These are phyloP conservation scores for Rhombomys opimus DNA, from an alignment of 2,113 vertebrate genomes.

Conservation along the genomic window DNA sequence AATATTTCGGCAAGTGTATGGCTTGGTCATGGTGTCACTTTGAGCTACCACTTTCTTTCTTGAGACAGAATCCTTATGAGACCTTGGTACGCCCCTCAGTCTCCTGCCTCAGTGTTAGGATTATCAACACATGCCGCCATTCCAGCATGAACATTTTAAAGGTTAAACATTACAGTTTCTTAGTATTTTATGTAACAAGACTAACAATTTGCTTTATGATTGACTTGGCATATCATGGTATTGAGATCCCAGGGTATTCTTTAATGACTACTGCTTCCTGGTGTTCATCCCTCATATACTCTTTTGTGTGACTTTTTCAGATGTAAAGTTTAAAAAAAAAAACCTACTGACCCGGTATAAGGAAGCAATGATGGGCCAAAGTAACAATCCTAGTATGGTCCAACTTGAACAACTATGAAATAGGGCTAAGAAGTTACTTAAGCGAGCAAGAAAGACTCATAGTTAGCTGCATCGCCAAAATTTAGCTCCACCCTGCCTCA, in stretches of 20 bases:
- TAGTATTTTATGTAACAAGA: not conserved
- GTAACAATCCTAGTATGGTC: not conserved
- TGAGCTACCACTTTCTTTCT: not conserved
- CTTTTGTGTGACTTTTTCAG: not conserved
- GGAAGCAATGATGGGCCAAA: not conserved
- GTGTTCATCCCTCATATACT: not conserved
- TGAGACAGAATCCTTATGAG: not conserved
- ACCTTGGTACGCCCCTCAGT: not conserved
- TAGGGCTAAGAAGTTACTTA: not conserved
- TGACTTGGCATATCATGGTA: not conserved
- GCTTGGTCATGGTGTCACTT: not conserved
- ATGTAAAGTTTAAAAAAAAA: not conserved
- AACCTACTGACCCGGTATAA: not conserved
- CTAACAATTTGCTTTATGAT: not conserved
- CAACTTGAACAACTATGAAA: not conserved
- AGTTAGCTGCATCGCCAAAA: not conserved
- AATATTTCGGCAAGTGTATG: conserved; percentile 17
- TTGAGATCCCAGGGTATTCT: not conserved
- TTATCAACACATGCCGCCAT: not conserved
- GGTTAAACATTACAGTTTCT: not conserved
- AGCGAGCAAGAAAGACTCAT: not conserved
- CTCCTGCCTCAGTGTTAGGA: not conserved
- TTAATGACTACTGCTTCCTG: not conserved
- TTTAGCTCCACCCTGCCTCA: not conserved
- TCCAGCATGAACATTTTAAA: not conserved